These are phyloP conservation scores for Nycteola revayana DNA, from an alignment of 2,888 invertebrate species.

Conservation along the genomic window DNA sequence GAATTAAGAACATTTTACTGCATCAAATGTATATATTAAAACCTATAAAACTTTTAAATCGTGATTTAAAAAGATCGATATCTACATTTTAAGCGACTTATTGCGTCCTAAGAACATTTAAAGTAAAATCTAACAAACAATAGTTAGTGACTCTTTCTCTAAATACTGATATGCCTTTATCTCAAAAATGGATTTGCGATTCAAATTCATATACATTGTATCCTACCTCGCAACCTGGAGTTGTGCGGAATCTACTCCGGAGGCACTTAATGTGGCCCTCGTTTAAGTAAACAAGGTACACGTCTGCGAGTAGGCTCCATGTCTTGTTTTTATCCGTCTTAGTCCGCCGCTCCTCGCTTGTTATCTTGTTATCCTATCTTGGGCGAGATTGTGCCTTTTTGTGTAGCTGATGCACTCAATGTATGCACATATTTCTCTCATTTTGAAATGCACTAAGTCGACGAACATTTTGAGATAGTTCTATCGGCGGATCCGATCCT, in stretches of 20 bases:
- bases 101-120: too few species aligned
- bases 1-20: conserved; percentile 8
- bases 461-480: conserved; percentile 26
- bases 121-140: too few species aligned
- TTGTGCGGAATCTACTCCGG: conserved; percentile 38
- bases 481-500: background rate
- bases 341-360: conserved; percentile 71
- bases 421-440: conserved; percentile 55
- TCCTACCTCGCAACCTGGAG: conserved; percentile 25
- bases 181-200: conserved; percentile 16
- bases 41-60: too few species aligned
- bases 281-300: conserved; percentile 79
- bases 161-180: background rate
- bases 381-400: conserved; percentile 75
- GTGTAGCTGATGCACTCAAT: conserved; percentile 58
- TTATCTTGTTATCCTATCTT: conserved; percentile 82
- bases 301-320: conserved; percentile 66
- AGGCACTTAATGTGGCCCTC: conserved; percentile 61
- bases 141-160: too few species aligned
- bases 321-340: conserved; percentile 77
- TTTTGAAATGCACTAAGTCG: conserved; percentile 38
- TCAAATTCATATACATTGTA: conserved; percentile 24
- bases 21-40: too few species aligned
- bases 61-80: too few species aligned
- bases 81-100: too few species aligned